These are phyloP conservation scores for Tiliacea aurago DNA, from an alignment of 2,888 invertebrate genomes.

Conservation along the genomic window DNA sequence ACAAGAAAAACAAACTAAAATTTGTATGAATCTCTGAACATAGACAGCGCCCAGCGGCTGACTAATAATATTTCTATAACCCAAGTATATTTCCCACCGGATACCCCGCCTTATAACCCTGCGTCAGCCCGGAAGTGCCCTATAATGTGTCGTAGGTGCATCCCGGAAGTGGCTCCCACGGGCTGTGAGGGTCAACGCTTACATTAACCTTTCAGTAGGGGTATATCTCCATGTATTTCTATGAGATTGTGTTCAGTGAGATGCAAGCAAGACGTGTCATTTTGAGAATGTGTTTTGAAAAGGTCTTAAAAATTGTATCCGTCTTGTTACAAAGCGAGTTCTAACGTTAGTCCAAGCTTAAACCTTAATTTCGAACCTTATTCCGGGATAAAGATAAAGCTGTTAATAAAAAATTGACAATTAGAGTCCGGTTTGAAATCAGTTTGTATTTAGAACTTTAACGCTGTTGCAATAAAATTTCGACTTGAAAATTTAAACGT, in stretches of 20 bases:
- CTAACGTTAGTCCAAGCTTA: background rate
- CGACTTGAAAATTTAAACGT: background rate
- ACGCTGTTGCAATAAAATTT: background rate
- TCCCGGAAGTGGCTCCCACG: conserved; percentile 36
- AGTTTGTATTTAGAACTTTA: background rate
- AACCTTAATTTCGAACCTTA: background rate
- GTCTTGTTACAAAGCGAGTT: background rate
- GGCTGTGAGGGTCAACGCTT: conserved; percentile 22
- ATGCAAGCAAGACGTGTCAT: background rate
- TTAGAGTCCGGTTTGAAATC: background rate
- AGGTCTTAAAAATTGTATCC: background rate
- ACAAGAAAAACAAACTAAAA: background rate
- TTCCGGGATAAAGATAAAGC: background rate
- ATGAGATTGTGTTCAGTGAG: background rate
- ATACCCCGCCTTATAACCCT: conserved; percentile 12
- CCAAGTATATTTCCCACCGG: conserved; percentile 41
- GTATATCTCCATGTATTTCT: background rate
- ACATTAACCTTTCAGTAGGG: conserved; percentile 24
- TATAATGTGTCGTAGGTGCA: conserved; percentile 49
- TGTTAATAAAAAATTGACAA: background rate
- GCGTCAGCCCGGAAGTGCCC: conserved; percentile 43
- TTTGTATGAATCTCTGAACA: background rate
- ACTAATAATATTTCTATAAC: conserved; percentile 10
- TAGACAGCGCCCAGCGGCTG: background rate
- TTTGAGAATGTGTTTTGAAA: background rate